phyloP scores from a whole-genome alignment of 2,113 vertebrate genomes.

The Channa argus region DNA sequence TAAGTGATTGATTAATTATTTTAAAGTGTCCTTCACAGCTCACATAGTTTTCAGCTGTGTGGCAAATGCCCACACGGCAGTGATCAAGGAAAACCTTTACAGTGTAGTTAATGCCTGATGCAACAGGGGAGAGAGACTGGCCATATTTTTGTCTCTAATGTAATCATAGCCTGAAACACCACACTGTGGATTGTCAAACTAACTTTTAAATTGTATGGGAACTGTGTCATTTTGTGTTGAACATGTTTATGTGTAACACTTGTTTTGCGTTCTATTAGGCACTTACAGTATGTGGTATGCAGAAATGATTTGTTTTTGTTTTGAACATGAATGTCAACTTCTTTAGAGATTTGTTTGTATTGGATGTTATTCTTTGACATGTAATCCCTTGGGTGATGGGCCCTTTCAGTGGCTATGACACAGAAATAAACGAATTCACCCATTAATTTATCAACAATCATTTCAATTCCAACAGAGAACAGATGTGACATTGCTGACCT shows the following conservation, averaged over 20 bases:
- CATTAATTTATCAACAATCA: background rate
- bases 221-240: background rate
- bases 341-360: conserved; percentile 31
- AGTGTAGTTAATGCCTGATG: conserved; percentile 39
- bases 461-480: no score
- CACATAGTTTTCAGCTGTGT: no score
- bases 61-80: no score
- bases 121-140: conserved; percentile 21
- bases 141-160: background rate
- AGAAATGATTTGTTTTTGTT: conserved; percentile 9
- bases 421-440: conserved; percentile 29
- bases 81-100: conserved; percentile 5
- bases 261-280: conserved; percentile 4
- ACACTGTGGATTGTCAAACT: background rate
- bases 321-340: background rate
- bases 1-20: no score
- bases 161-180: conserved; percentile 10
- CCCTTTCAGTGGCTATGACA: background rate
- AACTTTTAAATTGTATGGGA: background rate
- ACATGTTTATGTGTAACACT: background rate
- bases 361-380: background rate
- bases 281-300: conserved; percentile 19
- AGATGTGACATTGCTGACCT: background rate
- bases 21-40: no score
- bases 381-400: conserved; percentile 4